Base-by-base conservation (phyloP, 2,888 invertebrate genomes). In the Celastrina argiolus region DNA sequence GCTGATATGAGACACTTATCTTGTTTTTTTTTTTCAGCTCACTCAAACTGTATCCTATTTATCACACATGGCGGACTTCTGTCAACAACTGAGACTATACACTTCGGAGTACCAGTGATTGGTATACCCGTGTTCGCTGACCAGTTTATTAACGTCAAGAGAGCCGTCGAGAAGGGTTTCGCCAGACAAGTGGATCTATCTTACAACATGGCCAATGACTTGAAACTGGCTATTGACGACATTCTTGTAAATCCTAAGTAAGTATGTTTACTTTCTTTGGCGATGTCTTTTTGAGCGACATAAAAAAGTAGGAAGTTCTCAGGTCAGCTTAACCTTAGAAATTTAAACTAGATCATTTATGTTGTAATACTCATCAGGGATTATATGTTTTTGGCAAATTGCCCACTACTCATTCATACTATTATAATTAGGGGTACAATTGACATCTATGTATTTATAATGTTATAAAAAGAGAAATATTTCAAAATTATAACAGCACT, bases 61-160 rank as follows among this genome's bases (percentile, higher is more conserved):
- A 78, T 83, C 26, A 76, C 82, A 0, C 83, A 83, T 36, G 83
- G 83, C 4, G 83, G 83, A 63, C 75, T 80, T 1, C 72, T 82
- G 3, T 83, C 83, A 0, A 78, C 74, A 0, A 78, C 76, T 0
- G 83, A 83, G 63, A 69, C 81, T 7, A 70, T 81, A n/a, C 76
- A 83, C 68, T 78, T 74, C 16, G 81, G 78, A 28, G 76, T 81
- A 5, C 83, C 83, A 7, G 72, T 80, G 1, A 77, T 83, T 4
- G 82, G 81, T 8, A 78, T 83, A 41, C 84, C 83, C 1, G 77
- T 76, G 2, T 80, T 78, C 56, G 79, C 73, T 2, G 87, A 88
- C 56, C 87, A 88, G 72, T 81, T 78, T 67, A 69, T 76, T 0
- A 88, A 87, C 41, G 69, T 83, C 8, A 71, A 81, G 3, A 79